Conservation (phyloP, 2,113 vertebrate genomes). For the Eurypyga helias region DNA sequence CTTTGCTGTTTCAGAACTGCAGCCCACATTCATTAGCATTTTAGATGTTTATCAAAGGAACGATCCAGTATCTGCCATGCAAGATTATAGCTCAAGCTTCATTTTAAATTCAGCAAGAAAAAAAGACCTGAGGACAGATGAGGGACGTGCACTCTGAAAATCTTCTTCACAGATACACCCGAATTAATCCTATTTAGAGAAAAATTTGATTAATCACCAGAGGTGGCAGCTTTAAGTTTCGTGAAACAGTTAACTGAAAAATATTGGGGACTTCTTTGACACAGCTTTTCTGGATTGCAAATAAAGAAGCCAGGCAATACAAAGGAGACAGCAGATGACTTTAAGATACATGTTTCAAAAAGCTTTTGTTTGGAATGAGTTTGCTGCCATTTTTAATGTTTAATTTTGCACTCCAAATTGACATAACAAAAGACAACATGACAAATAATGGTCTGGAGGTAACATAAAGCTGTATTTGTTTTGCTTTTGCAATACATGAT, state of each 20-base stretch:
- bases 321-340: background rate
- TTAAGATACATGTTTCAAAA: background rate
- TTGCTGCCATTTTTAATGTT: slow-evolving; percentile 15
- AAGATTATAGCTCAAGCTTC: slow-evolving; percentile 80
- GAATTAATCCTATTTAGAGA: slow-evolving; percentile 82
- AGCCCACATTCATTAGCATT: slow-evolving; percentile 82
- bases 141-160: slow-evolving; percentile 71
- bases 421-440: background rate
- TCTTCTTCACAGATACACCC: slow-evolving; percentile 72
- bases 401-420: slow-evolving; percentile 23
- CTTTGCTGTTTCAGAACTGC: slow-evolving; percentile 76
- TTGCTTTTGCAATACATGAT: background rate
- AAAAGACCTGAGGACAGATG: slow-evolving; percentile 71
- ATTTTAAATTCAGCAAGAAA: slow-evolving; percentile 80
- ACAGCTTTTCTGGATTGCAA: slow-evolving; percentile 29
- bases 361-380: background rate
- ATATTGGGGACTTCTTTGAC: slow-evolving; percentile 39
- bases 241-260: slow-evolving; percentile 65
- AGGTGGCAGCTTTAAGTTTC: slow-evolving; percentile 71
- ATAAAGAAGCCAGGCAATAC: background rate
- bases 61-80: slow-evolving; percentile 77
- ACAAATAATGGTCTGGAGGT: background rate
- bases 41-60: slow-evolving; percentile 87
- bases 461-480: background rate
- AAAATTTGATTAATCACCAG: slow-evolving; percentile 80